A percentile compares a stretch with the other conserved stretches of the same genome.
phyloP scores from a whole-genome alignment of 2,113 vertebrate species.

The Bufo bufo region DNA sequence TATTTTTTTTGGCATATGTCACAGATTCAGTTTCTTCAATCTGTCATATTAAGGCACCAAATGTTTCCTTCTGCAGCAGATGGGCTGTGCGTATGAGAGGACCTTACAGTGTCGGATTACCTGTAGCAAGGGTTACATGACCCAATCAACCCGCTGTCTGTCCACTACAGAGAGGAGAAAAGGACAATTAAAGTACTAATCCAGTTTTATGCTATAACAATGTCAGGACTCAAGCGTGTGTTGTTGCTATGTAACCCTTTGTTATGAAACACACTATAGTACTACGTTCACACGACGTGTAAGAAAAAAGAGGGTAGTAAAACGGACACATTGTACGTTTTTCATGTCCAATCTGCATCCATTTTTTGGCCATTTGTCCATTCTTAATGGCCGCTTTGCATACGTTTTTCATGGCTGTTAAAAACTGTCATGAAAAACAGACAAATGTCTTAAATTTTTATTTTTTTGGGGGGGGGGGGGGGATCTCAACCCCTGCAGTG shows the following conservation, averaged over 20 bases:
- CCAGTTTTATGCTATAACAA: not conserved
- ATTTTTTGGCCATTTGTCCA: too few relatives aligned
- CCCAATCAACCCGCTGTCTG: constrained; percentile 12
- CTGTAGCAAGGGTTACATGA: constrained; percentile 35
- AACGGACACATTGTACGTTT: too few relatives aligned
- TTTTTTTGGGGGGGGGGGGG: too few relatives aligned
- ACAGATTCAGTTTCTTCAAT: constrained; percentile 33
- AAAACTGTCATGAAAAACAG: too few relatives aligned
- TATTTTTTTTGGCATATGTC: constrained; percentile 35
- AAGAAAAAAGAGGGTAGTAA: too few relatives aligned
- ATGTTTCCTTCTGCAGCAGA: constrained; percentile 39
- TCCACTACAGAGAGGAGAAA: constrained; percentile 7
- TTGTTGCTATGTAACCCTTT: not conserved
- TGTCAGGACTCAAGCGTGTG: not conserved
- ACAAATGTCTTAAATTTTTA: too few relatives aligned
- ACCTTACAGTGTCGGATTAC: constrained; percentile 36
- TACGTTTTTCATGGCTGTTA: too few relatives aligned
- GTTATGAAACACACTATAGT: not conserved
- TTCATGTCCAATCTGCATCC: too few relatives aligned
- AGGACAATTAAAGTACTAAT: not conserved
- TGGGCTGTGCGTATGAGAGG: constrained; percentile 16
- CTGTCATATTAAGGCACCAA: constrained; percentile 43
- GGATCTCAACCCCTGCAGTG: too few relatives aligned
- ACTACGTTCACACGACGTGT: not conserved
- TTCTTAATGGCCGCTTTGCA: too few relatives aligned